phyloP scores from a whole-genome alignment of 2,888 invertebrate genomes.

The Stegophylla sp. region DNA sequence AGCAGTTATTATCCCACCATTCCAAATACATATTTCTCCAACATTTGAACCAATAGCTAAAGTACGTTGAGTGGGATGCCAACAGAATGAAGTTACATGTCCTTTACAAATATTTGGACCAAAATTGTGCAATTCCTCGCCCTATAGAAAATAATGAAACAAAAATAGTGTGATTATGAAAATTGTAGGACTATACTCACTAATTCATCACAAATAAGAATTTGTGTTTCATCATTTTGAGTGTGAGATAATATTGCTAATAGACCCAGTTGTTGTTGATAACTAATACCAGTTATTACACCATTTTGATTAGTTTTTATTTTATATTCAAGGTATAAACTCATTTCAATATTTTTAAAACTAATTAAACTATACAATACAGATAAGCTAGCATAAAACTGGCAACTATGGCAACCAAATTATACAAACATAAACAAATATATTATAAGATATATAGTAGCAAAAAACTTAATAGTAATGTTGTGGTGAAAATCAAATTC shows the following conservation, averaged over 20 bases:
- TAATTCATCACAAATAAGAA: slow-evolving; percentile 52
- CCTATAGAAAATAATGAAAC: slow-evolving; percentile 1
- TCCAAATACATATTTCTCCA: slow-evolving; percentile 86
- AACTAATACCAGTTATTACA: slow-evolving; percentile 62
- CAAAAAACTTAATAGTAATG: no score
- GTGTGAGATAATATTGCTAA: slow-evolving; percentile 41
- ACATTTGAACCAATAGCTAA: slow-evolving; percentile 91
- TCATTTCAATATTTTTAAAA: slow-evolving; percentile 68
- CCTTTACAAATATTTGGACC: slow-evolving; percentile 42
- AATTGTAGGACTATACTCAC: slow-evolving; percentile 20
- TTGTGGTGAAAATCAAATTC: no score
- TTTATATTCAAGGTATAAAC: slow-evolving; percentile 83
- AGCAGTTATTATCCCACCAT: slow-evolving; percentile 70
- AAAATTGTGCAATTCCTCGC: slow-evolving; percentile 34
- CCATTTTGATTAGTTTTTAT: slow-evolving; percentile 78
- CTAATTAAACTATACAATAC: neutral
- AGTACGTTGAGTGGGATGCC: slow-evolving; percentile 87
- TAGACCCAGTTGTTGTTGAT: slow-evolving; percentile 44
- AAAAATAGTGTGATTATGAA: neutral
- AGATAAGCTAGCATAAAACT: neutral
- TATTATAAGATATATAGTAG: no score
- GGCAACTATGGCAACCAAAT: slow-evolving; percentile 25
- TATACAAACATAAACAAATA: slow-evolving; percentile 10
- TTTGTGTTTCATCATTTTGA: slow-evolving; percentile 35
- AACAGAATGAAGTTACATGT: slow-evolving; percentile 64